Base-by-base conservation (phyloP, 2,797 vertebrate species). In the Poecilia velifera region DNA sequence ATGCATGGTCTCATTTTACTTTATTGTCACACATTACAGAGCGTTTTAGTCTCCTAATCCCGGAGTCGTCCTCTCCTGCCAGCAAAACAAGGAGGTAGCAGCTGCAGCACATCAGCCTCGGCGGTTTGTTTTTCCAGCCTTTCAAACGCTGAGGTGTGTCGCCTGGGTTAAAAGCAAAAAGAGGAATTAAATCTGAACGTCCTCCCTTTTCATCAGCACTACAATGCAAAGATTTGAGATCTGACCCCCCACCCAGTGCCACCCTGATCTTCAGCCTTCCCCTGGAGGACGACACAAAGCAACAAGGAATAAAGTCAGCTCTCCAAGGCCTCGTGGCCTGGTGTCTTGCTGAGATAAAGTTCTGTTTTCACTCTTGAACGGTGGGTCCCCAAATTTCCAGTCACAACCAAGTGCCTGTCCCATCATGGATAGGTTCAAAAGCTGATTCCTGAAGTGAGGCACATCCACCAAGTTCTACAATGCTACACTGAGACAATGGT, bases 351-450 rank as follows among this genome's bases (percentile, higher is more conserved):
- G 49, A 89, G 89, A 91, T 89, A 89, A 91, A 82, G 89, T 90
- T 91, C 90, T 93, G 93, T 93, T 94, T 93, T 93, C 92, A 90
- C 87, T 91, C 80, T 90, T 92, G 88, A 90, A 85, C 87, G 89
- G 87, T 85, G 70, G 73, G 62, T 20, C 62, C 49, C 49, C 10
- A 8, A 9, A 55, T 3, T 25, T 3, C 53, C 53, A 62, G 68
- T 46, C 73, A 55, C 76, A 79, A 80, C 87, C 87, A 76, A 82
- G 83, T 76, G 39, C 39, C 39, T 70, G 39, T 70, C 64, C 36
- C 28, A 14, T 22, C 36, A 62, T 39, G 9, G 64, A 66, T 22
- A 22, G 64, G 43, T 83, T 74, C 78, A 84, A 87, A 91, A 90
- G 92, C 88, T 94, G 91, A 90, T 55, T 87, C 83, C 64, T 68